phyloP scores from a whole-genome alignment of 2,797 vertebrate species.

The Gymnothorax reevesii region DNA sequence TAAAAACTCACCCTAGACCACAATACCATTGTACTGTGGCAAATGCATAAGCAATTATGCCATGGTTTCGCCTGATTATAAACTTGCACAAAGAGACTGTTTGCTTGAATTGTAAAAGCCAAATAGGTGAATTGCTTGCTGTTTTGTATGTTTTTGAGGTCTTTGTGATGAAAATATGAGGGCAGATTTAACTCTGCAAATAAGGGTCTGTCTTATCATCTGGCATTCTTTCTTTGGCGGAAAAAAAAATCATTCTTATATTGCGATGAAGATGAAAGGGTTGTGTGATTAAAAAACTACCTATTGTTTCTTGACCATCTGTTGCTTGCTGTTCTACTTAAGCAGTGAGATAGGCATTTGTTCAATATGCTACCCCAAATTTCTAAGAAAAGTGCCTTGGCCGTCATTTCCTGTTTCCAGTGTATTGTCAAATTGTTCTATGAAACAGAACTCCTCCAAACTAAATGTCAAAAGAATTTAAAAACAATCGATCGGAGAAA shows the following conservation, averaged over 20 bases:
- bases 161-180: background rate
- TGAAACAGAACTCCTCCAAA: background rate
- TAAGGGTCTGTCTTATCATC: background rate
- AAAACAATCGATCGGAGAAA: background rate
- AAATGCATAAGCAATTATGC: background rate
- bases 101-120: background rate
- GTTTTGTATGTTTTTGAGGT: background rate
- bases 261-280: background rate
- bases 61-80: background rate
- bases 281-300: background rate
- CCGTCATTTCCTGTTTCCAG: background rate
- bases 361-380: background rate
- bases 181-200: background rate
- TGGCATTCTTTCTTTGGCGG: background rate
- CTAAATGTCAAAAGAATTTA: background rate
- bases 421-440: background rate
- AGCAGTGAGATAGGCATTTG: background rate
- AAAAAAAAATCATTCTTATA: background rate
- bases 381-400: background rate
- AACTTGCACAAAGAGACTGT: background rate
- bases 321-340: background rate
- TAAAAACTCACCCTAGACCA: no score
- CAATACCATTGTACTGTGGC: background rate
- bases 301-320: background rate
- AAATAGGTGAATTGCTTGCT: background rate